Conservation (phyloP, 1,140 invertebrate genomes). For the Ceratina calcarata region DNA sequence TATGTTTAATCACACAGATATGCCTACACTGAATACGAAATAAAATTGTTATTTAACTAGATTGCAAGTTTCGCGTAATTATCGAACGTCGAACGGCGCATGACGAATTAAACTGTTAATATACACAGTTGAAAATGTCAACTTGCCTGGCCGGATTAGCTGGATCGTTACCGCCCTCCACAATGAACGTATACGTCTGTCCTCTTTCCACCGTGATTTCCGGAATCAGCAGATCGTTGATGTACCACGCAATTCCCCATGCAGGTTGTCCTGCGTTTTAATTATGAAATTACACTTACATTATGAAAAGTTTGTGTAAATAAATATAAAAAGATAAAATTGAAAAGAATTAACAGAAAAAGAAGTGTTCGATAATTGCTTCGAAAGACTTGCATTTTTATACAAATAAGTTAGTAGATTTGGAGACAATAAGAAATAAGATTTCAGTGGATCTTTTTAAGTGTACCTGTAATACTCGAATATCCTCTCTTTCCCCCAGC, state of each 20-base stretch:
- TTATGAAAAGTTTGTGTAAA: not conserved
- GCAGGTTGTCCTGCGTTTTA: constrained; percentile 84
- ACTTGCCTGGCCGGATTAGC: constrained; percentile 84
- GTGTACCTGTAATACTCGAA: constrained; percentile 86
- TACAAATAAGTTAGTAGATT: no score
- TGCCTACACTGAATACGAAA: no score
- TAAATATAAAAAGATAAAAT: not conserved
- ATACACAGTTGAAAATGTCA: constrained; percentile 13
- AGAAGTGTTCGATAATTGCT: not conserved
- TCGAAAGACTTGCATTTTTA: no score
- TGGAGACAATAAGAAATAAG: no score
- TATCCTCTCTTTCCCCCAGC: constrained; percentile 91
- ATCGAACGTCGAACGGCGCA: not conserved
- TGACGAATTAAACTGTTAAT: not conserved
- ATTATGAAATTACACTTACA: not conserved
- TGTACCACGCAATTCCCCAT: constrained; percentile 96
- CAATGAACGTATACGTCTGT: constrained; percentile 92
- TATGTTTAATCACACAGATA: no score
- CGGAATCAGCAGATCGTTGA: constrained; percentile 94
- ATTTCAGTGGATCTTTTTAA: no score
- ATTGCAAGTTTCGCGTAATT: not conserved
- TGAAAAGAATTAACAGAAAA: no score
- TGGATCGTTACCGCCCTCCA: constrained; percentile 89
- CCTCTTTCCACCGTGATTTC: constrained; percentile 94
- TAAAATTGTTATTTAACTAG: no score